These are phyloP conservation scores for Thera obeliscata DNA, from an alignment of 2,888 invertebrate species.

Conservation along the genomic window DNA sequence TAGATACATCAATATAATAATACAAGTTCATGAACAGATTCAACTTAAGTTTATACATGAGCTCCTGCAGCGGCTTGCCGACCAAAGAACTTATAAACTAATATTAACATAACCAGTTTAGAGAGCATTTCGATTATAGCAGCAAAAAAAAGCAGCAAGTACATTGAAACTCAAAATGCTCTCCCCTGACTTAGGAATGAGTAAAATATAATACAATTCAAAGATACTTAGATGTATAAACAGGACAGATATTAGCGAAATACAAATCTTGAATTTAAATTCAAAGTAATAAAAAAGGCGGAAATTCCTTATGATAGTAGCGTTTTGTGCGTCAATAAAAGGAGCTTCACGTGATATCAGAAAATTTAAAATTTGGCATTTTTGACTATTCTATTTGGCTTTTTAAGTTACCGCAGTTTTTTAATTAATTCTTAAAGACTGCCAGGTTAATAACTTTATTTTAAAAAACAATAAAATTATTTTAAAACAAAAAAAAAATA, in stretches of 20 bases:
- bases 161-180: constrained; percentile 12
- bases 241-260: background rate
- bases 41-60: background rate
- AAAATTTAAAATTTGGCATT: constrained; percentile 1
- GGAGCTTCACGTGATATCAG: background rate
- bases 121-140: constrained; percentile 12
- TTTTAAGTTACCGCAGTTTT: background rate
- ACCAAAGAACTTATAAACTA: constrained; percentile 9
- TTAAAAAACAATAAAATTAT: too few species aligned
- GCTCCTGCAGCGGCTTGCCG: constrained; percentile 7
- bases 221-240: constrained; percentile 1
- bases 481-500: too few species aligned
- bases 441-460: background rate
- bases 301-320: background rate
- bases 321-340: background rate
- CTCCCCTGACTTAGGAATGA: constrained; percentile 19
- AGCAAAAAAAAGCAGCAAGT: constrained; percentile 8
- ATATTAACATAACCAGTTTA: background rate
- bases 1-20: constrained; percentile 48
- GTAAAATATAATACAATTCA: constrained; percentile 9
- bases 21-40: background rate
- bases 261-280: background rate
- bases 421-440: background rate
- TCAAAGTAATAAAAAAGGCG: background rate
- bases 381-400: background rate